Evolutionary conservation across 2,113 vertebrate genomes (phyloP), one percentile per base, ranked within the genome.

Genomic region (Melanostigma gelatinosum): DNA sequence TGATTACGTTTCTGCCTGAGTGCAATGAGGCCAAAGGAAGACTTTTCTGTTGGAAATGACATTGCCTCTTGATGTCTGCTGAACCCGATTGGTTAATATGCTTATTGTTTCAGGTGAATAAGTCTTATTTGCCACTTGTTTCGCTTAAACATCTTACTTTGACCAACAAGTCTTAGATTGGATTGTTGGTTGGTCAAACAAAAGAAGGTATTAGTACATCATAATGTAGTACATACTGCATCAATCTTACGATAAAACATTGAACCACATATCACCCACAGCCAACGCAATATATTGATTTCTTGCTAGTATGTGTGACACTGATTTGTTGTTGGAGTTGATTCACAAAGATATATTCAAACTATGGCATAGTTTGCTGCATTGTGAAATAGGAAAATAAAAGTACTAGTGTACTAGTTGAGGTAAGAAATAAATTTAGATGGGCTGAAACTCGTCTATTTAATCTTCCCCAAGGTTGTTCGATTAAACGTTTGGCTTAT

Each of bases 1-100:
- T 86, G 71, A 80, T 79, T 75, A 73, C 44, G 40, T 82, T 82
- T 66, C 75, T 77, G 71, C 61, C 61, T 80, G 3, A 80, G 60
- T 60, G 52, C 62, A 77, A 3, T 36, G 34, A 73, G 34, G 36
- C 46, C 46, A 60, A 82, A 63, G 29, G n/a, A 63, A 77, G 24
- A 22, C 34, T 67, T 64, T 58, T 75, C 67, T 57, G 22, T 44
- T 15, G 38, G 48, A 77, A 80, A 71, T 70, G 32, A 52, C 54
- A 71, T 72, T 36, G 7, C 13, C 38, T 63, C 2, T 20, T 24
- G 10, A 46, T 69, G 50, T 73, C 58, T n/a, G 36, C 4, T 79
- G 68, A 72, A 55, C 12, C 15, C 54, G 29, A 44, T 32, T n/a
- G 22, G 38, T 71, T 69, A 42, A 58, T 52, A 36, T 40, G 22